Evolutionary conservation across 1,140 invertebrate species (phyloP), one percentile per base, ranked within the genome.

Genomic region (Bombus turneri): DNA sequence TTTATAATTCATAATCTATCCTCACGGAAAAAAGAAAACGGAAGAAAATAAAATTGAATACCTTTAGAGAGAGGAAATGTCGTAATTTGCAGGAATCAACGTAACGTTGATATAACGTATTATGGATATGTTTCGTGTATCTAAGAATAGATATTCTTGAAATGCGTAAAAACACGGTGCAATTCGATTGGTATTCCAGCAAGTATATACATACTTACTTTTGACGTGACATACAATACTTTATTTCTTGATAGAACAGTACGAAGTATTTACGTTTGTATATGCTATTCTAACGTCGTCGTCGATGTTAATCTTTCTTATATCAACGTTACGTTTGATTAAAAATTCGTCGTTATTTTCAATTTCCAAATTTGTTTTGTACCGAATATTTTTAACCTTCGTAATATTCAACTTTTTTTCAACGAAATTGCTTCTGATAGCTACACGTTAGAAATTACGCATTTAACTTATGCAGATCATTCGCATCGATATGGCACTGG

Each of bases 401-500:
- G 1, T n/a, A n/a, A 43, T 18, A 0, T 69, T 39, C 4, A n/a
- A n/a, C 9, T n/a, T n/a, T 41, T 2, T n/a, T 15, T n/a, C 12
- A 13, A 1, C n/a, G 3, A 71, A 34, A 53, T 43, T 62, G 41
- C 2, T 39, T 39, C 47, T 66, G 2, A 39, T 34, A 3, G 6
- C 12, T 9, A 28, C 2, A 3, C 3, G 25, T n/a, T 9, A 53
- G 5, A 76, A 83, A 68, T 59, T 34, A 39, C 15, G 39, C 22
- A 37, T 79, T 84, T n/a, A 31, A 22, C n/a, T 57, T 31, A 3
- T 31, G 3, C 37, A 89, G 88, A 57, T 71, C 41, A n/a, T 43
- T 28, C 10, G 25, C 8, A 66, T 41, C 47, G 64, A 53, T 28
- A 90, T 90, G 89, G 81, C 89, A 15, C 18, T 90, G 28, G 25